A percentile compares a stretch with the other conserved stretches of the same genome.
These are phyloP conservation scores for Sturnira hondurensis DNA, from an alignment of 2,113 vertebrate species.

Conservation along the genomic window DNA sequence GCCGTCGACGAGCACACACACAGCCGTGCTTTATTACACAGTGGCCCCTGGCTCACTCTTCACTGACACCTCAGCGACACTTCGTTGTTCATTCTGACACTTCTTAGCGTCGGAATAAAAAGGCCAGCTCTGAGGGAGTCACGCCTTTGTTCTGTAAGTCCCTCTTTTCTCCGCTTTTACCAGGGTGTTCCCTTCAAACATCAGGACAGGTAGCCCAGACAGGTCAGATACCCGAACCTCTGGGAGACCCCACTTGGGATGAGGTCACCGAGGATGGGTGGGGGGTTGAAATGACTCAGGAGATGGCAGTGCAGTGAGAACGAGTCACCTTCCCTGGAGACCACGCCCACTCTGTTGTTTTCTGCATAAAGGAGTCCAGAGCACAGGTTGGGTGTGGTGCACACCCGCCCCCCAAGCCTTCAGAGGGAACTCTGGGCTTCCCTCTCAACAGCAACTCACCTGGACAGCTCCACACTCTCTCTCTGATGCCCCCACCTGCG, in stretches of 20 bases:
- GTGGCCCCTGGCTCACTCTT: background rate
- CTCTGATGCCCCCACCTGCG: fast-evolving
- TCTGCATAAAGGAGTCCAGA: background rate
- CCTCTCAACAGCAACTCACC: background rate
- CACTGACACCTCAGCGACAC: too few relatives aligned
- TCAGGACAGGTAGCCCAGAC: background rate
- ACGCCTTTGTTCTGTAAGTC: background rate
- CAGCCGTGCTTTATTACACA: fast-evolving
- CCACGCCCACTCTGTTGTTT: background rate
- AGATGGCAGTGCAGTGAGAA: background rate
- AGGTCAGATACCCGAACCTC: background rate
- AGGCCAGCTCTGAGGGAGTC: background rate
- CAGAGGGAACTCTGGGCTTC: background rate
- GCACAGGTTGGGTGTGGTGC: too few relatives aligned
- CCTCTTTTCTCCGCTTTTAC: background rate
- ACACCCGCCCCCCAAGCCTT: too few relatives aligned
- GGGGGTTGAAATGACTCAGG: background rate
- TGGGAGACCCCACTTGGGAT: background rate
- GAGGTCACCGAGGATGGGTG: background rate
- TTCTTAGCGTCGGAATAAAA: background rate
- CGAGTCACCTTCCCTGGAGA: background rate
- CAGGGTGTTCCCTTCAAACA: background rate
- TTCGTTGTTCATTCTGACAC: too few relatives aligned
- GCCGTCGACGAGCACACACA: too few relatives aligned
- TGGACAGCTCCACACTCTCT: fast-evolving